phyloP scores from a whole-genome alignment of 2,113 vertebrate genomes.

The Syrrhaptes paradoxus region DNA sequence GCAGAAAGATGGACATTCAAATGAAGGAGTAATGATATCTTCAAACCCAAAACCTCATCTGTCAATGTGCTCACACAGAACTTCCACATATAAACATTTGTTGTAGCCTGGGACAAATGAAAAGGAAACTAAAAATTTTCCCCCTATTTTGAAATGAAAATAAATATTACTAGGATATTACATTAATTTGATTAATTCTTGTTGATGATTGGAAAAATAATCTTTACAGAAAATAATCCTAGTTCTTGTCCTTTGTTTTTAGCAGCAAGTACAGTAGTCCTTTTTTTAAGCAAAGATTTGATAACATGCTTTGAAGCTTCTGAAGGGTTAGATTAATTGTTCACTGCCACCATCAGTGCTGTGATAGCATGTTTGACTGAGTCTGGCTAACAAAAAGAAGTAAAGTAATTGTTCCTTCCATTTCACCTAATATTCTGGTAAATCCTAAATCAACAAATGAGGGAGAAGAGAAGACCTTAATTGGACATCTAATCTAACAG shows the following conservation, averaged over 20 bases:
- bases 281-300: neutral
- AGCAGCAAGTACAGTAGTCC: neutral
- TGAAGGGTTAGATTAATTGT: neutral
- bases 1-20: neutral
- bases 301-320: neutral
- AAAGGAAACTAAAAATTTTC: neutral
- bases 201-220: neutral
- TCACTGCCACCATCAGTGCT: neutral
- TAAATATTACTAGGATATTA: neutral
- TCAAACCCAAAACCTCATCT: neutral
- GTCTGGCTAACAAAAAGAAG: neutral
- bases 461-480: neutral
- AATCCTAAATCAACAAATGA: neutral
- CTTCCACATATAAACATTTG: neutral
- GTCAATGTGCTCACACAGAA: neutral
- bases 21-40: neutral
- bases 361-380: neutral
- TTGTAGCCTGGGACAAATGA: neutral
- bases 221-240: neutral
- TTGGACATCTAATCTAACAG: neutral
- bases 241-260: neutral
- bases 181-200: neutral
- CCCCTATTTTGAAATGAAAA: neutral
- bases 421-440: neutral
- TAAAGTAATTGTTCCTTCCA: neutral